Evolutionary conservation across 2,797 vertebrate genomes (phyloP).

Genomic region (Macrochelys suwanniensis): DNA sequence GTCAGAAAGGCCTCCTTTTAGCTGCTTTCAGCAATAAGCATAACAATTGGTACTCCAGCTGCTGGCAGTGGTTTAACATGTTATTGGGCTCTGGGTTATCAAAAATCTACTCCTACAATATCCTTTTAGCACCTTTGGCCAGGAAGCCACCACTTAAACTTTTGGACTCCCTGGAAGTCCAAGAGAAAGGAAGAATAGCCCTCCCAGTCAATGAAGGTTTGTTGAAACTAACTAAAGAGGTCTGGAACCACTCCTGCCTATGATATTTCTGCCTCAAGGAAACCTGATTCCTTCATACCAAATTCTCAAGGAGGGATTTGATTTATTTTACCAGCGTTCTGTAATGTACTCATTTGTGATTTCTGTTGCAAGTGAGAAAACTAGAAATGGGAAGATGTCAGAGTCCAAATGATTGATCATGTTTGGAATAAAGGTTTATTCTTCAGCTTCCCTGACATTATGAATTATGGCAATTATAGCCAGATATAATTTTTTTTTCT

Average conservation of each 20-base stretch:
- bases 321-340: neutral
- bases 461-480: neutral
- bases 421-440: neutral
- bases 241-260: neutral
- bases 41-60: too few relatives aligned
- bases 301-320: neutral
- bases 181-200: neutral
- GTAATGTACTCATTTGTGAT: rapidly evolving
- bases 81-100: too few relatives aligned
- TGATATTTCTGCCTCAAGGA: neutral
- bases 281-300: neutral
- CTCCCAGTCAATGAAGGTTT: neutral
- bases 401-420: neutral
- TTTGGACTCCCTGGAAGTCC: neutral
- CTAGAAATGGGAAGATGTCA: neutral
- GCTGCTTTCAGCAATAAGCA: too few relatives aligned
- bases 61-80: too few relatives aligned
- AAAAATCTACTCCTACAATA: neutral
- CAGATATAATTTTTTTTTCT: neutral
- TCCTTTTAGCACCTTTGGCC: neutral
- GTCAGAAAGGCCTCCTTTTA: too few relatives aligned
- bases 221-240: neutral
- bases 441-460: neutral
- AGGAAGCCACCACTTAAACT: neutral
- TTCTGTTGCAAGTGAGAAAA: neutral